Conservation (phyloP, 2,797 vertebrate species). For the Acrossocheilus wenchowensis region DNA sequence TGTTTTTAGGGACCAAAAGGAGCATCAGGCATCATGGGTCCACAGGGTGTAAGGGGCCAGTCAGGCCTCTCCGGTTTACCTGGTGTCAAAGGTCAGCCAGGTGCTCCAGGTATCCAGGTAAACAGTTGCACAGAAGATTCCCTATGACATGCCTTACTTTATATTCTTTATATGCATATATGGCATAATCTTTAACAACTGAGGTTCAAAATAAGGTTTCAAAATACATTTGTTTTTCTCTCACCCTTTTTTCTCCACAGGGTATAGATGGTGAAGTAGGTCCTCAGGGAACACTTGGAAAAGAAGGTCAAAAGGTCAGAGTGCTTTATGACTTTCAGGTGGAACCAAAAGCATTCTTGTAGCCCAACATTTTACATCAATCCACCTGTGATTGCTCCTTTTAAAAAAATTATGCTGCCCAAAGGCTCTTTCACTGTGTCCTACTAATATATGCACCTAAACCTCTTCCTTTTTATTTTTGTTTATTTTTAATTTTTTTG, state of each 20-base stretch:
- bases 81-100: slow-evolving; percentile 72
- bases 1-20: slow-evolving; percentile 74
- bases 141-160: not conserved
- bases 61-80: slow-evolving; percentile 71
- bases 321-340: slow-evolving; percentile 55
- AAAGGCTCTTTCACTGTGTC: not conserved
- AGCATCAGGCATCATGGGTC: slow-evolving; percentile 71
- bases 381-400: not conserved
- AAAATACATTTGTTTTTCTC: not conserved
- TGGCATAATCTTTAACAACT: not conserved
- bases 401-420: not conserved
- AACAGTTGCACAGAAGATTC: not conserved
- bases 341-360: slow-evolving; percentile 35
- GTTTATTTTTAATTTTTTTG: slow-evolving; percentile 23
- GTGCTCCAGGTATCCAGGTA: slow-evolving; percentile 73
- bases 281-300: slow-evolving; percentile 69
- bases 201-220: not conserved
- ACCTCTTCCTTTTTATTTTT: not conserved
- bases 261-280: slow-evolving; percentile 78
- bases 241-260: slow-evolving; percentile 55
- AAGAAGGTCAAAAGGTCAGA: slow-evolving; percentile 76
- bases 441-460: not conserved
- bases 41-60: slow-evolving; percentile 72
- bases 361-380: slow-evolving; percentile 12
- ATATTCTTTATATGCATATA: not conserved